phyloP scores from a whole-genome alignment of 2,888 invertebrate genomes.

The Apeira syringaria region DNA sequence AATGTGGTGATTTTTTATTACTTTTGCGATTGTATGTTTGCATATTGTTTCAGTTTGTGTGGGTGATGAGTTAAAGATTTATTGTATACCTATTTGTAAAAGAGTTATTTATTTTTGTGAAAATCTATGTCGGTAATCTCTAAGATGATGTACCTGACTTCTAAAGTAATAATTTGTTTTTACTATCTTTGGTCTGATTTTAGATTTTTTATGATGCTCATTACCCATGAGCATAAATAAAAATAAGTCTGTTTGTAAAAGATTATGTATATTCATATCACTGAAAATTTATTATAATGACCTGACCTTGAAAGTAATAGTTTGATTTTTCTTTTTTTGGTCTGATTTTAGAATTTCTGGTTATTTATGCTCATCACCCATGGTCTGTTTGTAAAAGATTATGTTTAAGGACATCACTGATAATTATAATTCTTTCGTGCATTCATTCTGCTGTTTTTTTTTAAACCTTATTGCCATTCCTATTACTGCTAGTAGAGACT shows the following conservation, averaged over 20 bases:
- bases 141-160: constrained; percentile 15
- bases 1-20: constrained; percentile 42
- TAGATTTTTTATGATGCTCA: not conserved
- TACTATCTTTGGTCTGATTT: not conserved
- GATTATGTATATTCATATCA: too few species aligned
- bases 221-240: too few species aligned
- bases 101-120: constrained; percentile 8
- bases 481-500: too few species aligned
- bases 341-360: not conserved
- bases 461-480: too few species aligned
- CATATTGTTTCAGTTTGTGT: constrained; percentile 28
- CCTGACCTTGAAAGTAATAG: too few species aligned
- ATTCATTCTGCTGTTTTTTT: constrained; percentile 57
- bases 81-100: not conserved
- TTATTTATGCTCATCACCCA: constrained; percentile 9
- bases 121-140: constrained; percentile 8
- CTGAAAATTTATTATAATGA: too few species aligned
- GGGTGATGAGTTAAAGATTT: constrained; percentile 28
- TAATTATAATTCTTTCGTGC: constrained; percentile 81
- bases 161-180: constrained; percentile 6
- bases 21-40: constrained; percentile 39
- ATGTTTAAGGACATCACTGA: constrained; percentile 64
- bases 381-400: constrained; percentile 37
- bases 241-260: too few species aligned
- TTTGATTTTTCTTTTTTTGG: not conserved